phyloP scores from a whole-genome alignment of 2,888 invertebrate genomes.

The Zygothrica quintamaculata region DNA sequence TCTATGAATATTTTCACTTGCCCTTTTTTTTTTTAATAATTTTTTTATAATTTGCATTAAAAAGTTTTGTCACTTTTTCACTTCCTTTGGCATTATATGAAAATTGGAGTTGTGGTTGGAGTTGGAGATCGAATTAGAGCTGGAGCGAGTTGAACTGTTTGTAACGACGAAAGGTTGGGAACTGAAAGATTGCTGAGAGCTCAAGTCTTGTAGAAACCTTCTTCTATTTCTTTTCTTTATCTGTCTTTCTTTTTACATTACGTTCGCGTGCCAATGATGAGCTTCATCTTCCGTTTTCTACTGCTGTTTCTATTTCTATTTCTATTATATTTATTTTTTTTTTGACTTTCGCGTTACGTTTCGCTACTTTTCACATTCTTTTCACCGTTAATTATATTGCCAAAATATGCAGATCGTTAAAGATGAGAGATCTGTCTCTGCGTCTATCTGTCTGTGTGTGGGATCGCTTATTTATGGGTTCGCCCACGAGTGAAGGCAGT shows the following conservation, averaged over 20 bases:
- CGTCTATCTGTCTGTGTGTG: too few species aligned
- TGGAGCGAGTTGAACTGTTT: constrained; percentile 50
- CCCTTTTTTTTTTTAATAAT: constrained; percentile 13
- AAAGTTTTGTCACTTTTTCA: constrained; percentile 36
- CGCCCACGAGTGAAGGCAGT: constrained; percentile 26
- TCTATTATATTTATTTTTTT: constrained; percentile 26
- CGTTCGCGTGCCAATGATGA: constrained; percentile 64
- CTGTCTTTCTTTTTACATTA: constrained; percentile 36
- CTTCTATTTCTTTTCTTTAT: constrained; percentile 45
- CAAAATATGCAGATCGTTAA: constrained; percentile 79
- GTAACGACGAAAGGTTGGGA: constrained; percentile 58
- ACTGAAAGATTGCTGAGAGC: constrained; percentile 53
- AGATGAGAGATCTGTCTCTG: constrained; percentile 55
- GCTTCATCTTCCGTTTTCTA: constrained; percentile 19
- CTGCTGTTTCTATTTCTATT: constrained; percentile 24
- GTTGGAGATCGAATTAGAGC: too few species aligned
- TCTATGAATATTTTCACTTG: constrained; percentile 8
- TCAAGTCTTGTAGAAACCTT: constrained; percentile 65
- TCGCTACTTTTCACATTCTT: constrained; percentile 79
- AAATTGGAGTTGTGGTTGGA: too few species aligned
- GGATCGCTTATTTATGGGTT: constrained; percentile 55
- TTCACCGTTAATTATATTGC: constrained; percentile 79
- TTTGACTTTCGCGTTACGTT: constrained; percentile 73
- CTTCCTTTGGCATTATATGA: constrained; percentile 52
- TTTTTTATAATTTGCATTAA: constrained; percentile 8